Evolutionary conservation across 2,113 vertebrate genomes (phyloP).

Genomic region (Centropus bengalensis): DNA sequence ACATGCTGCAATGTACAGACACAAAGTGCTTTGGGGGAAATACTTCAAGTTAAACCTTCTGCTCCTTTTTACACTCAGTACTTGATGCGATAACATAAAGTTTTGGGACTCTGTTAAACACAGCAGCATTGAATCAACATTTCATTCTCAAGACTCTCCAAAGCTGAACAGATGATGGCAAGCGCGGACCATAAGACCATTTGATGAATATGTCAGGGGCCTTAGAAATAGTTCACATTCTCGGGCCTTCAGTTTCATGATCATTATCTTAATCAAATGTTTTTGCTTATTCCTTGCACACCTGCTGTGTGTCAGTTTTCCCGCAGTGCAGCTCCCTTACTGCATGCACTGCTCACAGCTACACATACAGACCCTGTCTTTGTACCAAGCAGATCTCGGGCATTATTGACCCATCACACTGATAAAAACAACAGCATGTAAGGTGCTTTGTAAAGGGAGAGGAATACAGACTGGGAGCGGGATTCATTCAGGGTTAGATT

Average conservation of each 20-base stretch:
- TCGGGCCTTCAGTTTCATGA: conserved; percentile 61
- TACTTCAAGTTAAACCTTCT: not conserved
- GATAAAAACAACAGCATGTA: not conserved
- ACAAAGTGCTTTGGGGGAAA: not conserved
- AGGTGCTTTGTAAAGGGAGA: not conserved
- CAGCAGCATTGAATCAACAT: not conserved
- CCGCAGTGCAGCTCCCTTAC: not conserved
- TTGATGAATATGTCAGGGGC: conserved; percentile 23
- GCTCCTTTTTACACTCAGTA: not conserved
- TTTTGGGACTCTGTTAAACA: not conserved
- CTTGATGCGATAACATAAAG: not conserved
- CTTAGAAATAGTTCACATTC: conserved; percentile 57
- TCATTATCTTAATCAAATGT: conserved; percentile 52
- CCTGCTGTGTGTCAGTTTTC: conserved; percentile 68
- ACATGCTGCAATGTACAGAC: fast-evolving
- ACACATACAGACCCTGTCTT: not conserved
- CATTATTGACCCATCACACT: not conserved
- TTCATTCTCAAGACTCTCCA: not conserved
- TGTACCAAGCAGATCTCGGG: not conserved
- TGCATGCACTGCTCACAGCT: not conserved
- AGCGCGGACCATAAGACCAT: not conserved
- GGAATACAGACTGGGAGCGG: not conserved
- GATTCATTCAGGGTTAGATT: not conserved
- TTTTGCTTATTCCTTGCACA: conserved; percentile 51
- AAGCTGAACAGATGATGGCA: conserved; percentile 57